These are phyloP conservation scores for Bubo bubo DNA, from an alignment of 2,113 vertebrate genomes.

Conservation along the genomic window DNA sequence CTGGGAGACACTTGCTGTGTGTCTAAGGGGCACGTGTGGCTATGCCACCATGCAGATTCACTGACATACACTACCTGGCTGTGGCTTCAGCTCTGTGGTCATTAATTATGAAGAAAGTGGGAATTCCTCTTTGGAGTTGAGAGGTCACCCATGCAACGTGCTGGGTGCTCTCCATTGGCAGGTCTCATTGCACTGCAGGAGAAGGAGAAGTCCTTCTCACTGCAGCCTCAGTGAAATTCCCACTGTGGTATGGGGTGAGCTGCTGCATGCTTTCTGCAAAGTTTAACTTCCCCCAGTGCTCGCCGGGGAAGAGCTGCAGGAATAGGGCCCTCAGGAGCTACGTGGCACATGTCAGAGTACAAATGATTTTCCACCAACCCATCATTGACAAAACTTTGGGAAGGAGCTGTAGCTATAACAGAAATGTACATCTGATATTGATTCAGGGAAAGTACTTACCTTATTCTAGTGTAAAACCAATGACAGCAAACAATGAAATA, in stretches of 20 bases:
- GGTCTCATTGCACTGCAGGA: neutral
- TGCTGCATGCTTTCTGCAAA: neutral
- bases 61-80: neutral
- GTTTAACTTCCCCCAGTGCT: neutral
- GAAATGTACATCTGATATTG: neutral
- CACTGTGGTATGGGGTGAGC: neutral
- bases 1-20: neutral
- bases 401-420: neutral
- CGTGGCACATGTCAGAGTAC: neutral
- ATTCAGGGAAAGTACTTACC: constrained; percentile 87
- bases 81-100: neutral
- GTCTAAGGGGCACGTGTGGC: rapidly evolving
- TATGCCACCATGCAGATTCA: neutral
- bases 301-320: neutral
- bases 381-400: neutral
- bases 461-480: constrained; percentile 98
- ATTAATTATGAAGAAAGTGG: neutral
- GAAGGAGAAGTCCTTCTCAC: neutral
- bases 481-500: constrained; percentile 99
- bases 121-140: neutral
- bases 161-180: neutral
- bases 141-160: neutral
- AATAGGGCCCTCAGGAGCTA: neutral
- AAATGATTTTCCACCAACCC: neutral
- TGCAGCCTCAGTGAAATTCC: neutral